Evolutionary conservation across 2,888 invertebrate genomes (phyloP).

Genomic region (Sycophila texana): DNA sequence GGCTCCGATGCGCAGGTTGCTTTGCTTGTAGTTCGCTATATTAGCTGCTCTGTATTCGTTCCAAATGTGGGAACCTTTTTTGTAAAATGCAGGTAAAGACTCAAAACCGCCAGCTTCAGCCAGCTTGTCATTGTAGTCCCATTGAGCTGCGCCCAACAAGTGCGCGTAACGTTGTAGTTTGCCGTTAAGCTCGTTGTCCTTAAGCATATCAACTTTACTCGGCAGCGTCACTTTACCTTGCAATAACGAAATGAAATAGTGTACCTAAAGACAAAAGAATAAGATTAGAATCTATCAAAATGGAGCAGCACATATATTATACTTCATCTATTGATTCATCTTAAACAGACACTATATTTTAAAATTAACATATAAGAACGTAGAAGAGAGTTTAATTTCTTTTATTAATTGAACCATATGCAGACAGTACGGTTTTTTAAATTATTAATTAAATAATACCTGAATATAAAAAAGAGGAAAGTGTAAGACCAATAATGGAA

Average conservation of each 20-base stretch:
- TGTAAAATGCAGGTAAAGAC: slow-evolving; percentile 70
- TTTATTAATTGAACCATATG: too few relatives aligned
- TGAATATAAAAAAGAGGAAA: slow-evolving; percentile 86
- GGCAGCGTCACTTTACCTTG: neutral
- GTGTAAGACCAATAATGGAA: slow-evolving; percentile 80
- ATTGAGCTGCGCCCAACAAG: slow-evolving; percentile 72
- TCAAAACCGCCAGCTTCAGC: slow-evolving; percentile 71
- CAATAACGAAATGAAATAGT: slow-evolving; percentile 75
- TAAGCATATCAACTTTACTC: neutral
- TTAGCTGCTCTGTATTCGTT: neutral
- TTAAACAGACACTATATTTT: too few relatives aligned
- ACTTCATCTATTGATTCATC: too few relatives aligned
- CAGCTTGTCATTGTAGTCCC: slow-evolving; percentile 75
- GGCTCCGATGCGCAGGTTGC: neutral
- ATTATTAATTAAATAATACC: slow-evolving; percentile 73
- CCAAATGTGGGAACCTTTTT: slow-evolving; percentile 62
- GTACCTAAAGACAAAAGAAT: slow-evolving; percentile 75
- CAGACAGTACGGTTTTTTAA: too few relatives aligned
- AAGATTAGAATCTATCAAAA: too few relatives aligned
- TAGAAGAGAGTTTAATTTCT: too few relatives aligned
- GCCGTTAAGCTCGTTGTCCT: slow-evolving; percentile 75
- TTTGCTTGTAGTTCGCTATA: neutral
- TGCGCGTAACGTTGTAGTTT: slow-evolving; percentile 73
- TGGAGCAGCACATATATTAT: too few relatives aligned
- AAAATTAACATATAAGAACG: too few relatives aligned